phyloP scores from a whole-genome alignment of 2,888 invertebrate species.

The Catocala nupta region DNA sequence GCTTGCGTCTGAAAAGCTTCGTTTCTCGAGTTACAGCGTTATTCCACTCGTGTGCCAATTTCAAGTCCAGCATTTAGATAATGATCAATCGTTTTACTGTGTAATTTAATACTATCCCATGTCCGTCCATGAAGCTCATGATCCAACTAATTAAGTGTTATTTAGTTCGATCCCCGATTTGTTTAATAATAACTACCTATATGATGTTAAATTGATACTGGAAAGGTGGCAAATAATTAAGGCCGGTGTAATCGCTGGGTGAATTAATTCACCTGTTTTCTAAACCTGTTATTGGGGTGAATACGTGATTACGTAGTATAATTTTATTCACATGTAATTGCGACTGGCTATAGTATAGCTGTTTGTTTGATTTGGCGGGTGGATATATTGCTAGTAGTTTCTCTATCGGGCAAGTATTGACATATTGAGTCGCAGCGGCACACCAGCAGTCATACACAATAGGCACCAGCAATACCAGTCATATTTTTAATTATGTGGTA shows the following conservation, averaged over 20 bases:
- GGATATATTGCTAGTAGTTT: no score
- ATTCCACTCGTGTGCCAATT: no score
- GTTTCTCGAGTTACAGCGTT: no score
- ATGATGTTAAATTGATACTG: background rate
- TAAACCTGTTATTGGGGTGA: background rate
- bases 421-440: no score
- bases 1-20: no score
- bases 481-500: no score
- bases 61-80: background rate
- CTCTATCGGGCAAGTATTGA: no score
- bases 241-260: background rate
- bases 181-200: constrained; percentile 18
- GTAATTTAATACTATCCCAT: constrained; percentile 31
- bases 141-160: constrained; percentile 27
- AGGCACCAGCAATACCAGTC: no score
- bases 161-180: constrained; percentile 17
- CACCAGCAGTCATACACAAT: no score
- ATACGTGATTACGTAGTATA: background rate
- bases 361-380: no score
- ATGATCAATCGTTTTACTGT: constrained; percentile 10
- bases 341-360: no score
- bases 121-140: constrained; percentile 6
- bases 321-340: no score
- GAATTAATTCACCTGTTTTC: background rate
- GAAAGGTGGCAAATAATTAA: background rate